A percentile compares a stretch with the other conserved stretches of the same genome.
These are phyloP conservation scores for Microcebus tavaratra DNA, from an alignment of 2,113 vertebrate species.

Conservation along the genomic window DNA sequence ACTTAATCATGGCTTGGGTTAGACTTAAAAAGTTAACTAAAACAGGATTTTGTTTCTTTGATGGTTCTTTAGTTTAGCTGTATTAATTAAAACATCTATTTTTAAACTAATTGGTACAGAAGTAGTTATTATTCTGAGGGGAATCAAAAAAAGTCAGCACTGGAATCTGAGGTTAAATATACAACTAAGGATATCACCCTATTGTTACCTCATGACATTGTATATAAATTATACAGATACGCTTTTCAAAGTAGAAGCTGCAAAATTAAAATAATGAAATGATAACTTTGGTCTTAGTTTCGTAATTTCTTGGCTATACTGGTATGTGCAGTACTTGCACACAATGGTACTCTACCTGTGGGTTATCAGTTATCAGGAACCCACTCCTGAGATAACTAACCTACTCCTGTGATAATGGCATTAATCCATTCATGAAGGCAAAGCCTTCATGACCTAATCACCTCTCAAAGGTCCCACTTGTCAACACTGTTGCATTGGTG, in stretches of 20 bases:
- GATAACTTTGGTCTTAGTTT: neutral
- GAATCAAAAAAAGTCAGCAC: neutral
- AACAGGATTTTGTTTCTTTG: constrained; percentile 14
- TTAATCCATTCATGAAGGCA: neutral
- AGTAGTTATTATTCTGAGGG: neutral
- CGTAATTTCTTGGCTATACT: neutral
- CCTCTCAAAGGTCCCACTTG: neutral
- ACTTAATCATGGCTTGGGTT: neutral
- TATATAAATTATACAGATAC: neutral
- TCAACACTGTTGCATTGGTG: neutral
- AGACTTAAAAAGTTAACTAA: constrained; percentile 32
- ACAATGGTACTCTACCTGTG: neutral
- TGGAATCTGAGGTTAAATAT: neutral
- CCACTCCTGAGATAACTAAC: neutral
- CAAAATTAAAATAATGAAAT: constrained; percentile 13
- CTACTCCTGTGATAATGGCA: neutral
- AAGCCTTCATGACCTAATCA: neutral
- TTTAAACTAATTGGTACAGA: neutral
- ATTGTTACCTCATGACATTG: neutral
- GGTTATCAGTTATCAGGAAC: neutral
- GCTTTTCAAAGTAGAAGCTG: constrained; percentile 11
- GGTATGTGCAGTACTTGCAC: neutral
- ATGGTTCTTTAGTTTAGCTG: neutral
- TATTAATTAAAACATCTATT: neutral
- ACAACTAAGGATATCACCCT: neutral